Evolutionary conservation across 2,113 vertebrate species (phyloP).

Genomic region (Bubo blakistoni): DNA sequence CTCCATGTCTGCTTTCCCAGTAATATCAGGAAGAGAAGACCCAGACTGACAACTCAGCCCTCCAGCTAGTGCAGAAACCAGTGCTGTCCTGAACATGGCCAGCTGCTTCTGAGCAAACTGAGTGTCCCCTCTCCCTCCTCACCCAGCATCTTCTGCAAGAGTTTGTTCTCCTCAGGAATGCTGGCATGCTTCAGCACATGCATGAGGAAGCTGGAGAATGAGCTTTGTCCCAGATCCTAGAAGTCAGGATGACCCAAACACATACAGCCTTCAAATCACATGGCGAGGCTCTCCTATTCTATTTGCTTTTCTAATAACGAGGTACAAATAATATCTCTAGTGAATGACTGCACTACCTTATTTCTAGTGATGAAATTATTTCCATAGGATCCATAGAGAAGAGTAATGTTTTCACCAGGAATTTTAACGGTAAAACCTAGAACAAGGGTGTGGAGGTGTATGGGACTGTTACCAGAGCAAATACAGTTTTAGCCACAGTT

Average conservation of each 20-base stretch:
- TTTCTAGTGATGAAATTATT: background rate
- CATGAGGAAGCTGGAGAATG: background rate
- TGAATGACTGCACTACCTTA: background rate
- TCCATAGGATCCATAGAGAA: background rate
- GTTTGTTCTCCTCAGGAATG: background rate
- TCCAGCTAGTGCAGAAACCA: background rate
- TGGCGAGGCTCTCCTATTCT: background rate
- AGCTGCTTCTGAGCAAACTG: background rate
- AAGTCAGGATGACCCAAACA: background rate
- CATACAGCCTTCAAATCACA: background rate
- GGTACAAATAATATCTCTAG: background rate
- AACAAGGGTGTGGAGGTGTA: background rate
- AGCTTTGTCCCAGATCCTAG: background rate
- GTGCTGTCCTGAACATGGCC: accelerated
- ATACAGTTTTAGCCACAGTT: background rate
- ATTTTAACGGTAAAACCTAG: background rate
- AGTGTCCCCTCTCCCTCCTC: background rate
- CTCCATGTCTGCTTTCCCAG: background rate
- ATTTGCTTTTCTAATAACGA: background rate
- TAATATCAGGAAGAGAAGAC: background rate
- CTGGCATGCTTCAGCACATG: background rate
- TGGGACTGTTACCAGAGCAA: background rate
- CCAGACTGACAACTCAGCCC: background rate
- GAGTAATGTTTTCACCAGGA: background rate
- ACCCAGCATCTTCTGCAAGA: background rate